Conservation (phyloP, 2,113 vertebrate genomes). For the Nymphicus hollandicus region DNA sequence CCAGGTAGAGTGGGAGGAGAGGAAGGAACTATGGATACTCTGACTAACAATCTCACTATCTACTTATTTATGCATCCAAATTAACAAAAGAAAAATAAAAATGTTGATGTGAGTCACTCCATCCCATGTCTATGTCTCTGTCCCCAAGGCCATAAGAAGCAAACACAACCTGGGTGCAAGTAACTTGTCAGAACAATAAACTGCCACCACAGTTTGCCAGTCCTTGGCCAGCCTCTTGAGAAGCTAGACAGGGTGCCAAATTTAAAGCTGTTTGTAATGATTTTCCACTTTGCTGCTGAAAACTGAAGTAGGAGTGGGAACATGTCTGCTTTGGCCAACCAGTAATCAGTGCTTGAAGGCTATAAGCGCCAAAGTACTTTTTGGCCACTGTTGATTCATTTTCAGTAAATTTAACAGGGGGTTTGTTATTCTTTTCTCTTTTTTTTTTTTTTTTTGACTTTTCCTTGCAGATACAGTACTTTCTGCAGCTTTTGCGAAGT, state of each 20-base stretch:
- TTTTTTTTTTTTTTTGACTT: not conserved
- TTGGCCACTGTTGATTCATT: not conserved
- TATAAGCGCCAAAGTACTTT: not conserved
- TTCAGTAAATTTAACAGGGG: not conserved
- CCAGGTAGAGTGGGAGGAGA: not conserved
- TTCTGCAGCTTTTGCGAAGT: not conserved
- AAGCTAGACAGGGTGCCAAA: not conserved
- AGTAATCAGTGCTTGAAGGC: not conserved
- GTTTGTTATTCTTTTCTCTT: rapidly evolving
- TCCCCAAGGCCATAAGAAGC: rapidly evolving
- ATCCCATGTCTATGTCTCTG: not conserved
- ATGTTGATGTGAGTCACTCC: not conserved
- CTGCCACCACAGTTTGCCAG: rapidly evolving
- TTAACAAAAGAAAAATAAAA: not conserved
- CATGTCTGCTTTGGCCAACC: not conserved
- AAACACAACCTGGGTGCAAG: not conserved
- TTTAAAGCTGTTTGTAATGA: not conserved
- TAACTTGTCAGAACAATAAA: not conserved
- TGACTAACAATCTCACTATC: not conserved
- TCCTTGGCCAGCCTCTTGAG: not conserved
- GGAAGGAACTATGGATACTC: not conserved
- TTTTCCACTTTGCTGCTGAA: not conserved
- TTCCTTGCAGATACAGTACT: not conserved
- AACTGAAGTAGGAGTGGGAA: not conserved
- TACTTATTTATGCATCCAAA: not conserved